A percentile compares a stretch with the other conserved stretches of the same genome.
Conservation (phyloP, 2,888 invertebrate species). For the Tachina fera region DNA sequence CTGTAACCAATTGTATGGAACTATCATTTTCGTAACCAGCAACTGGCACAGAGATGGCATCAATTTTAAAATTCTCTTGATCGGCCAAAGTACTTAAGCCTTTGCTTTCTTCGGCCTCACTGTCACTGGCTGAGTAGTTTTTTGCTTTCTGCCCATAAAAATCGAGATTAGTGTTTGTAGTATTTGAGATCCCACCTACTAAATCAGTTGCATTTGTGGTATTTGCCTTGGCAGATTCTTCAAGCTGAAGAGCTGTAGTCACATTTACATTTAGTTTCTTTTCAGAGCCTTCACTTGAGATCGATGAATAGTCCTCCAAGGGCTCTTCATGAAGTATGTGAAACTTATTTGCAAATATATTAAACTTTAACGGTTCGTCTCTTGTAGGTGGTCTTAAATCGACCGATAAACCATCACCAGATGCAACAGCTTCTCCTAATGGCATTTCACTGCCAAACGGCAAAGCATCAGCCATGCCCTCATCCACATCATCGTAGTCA, state of each 20-base stretch:
- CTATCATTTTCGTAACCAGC: slow-evolving; percentile 68
- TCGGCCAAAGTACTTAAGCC: slow-evolving; percentile 62
- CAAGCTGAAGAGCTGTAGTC: neutral
- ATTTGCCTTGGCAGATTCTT: slow-evolving; percentile 11
- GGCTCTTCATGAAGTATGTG: slow-evolving; percentile 74
- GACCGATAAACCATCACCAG: slow-evolving; percentile 27
- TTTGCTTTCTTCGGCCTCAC: slow-evolving; percentile 34
- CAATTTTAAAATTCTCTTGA: slow-evolving; percentile 72
- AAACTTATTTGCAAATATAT: slow-evolving; percentile 80
- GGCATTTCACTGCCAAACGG: slow-evolving; percentile 21
- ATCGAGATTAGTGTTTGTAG: slow-evolving; percentile 25
- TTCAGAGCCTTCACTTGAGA: slow-evolving; percentile 58
- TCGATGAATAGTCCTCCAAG: slow-evolving; percentile 57
- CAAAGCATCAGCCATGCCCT: neutral
- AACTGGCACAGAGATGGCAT: slow-evolving; percentile 80
- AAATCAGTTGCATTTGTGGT: slow-evolving; percentile 23
- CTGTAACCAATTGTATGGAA: slow-evolving; percentile 75
- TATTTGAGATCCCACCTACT: slow-evolving; percentile 29
- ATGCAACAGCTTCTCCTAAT: slow-evolving; percentile 33
- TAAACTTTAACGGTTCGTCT: slow-evolving; percentile 82
- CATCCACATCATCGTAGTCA: slow-evolving; percentile 76
- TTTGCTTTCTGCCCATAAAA: neutral
- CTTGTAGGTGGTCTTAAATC: slow-evolving; percentile 74
- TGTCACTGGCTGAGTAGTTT: slow-evolving; percentile 25
- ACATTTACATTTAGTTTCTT: slow-evolving; percentile 17